These are phyloP conservation scores for Erythrocercus mccallii DNA, from an alignment of 2,113 vertebrate genomes.

Conservation along the genomic window DNA sequence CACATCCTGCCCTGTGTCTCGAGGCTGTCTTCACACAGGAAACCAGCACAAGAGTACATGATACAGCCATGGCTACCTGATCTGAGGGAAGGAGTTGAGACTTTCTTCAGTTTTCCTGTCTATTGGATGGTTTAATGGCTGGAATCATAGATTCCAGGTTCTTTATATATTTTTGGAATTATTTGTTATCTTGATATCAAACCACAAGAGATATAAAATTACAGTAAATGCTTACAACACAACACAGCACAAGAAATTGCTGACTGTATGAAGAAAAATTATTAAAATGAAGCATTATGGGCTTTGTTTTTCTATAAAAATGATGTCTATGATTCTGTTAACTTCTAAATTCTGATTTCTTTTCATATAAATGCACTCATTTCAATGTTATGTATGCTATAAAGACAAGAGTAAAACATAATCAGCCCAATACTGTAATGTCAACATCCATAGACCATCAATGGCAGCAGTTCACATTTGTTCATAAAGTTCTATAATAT, in stretches of 20 bases:
- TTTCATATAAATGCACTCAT: neutral
- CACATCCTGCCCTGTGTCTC: neutral
- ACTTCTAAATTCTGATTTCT: neutral
- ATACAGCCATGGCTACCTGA: neutral
- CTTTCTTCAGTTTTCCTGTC: neutral
- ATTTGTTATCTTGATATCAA: neutral
- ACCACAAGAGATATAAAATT: neutral
- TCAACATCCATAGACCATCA: neutral
- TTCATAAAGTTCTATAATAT: neutral
- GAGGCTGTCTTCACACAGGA: neutral
- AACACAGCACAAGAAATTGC: neutral
- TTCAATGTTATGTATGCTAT: neutral
- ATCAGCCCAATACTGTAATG: neutral
- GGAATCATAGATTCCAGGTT: neutral
- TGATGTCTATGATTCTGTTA: neutral
- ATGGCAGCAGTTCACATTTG: neutral
- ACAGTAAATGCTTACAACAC: neutral
- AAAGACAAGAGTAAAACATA: neutral
- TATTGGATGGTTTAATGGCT: neutral
- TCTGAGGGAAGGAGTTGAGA: neutral
- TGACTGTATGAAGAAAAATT: neutral
- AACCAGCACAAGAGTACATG: accelerated
- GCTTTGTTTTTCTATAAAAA: neutral
- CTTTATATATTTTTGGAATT: neutral
- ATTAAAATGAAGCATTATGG: neutral